Evolutionary conservation across 2,888 invertebrate species (phyloP).

Genomic region (Pachydiplax longipennis): DNA sequence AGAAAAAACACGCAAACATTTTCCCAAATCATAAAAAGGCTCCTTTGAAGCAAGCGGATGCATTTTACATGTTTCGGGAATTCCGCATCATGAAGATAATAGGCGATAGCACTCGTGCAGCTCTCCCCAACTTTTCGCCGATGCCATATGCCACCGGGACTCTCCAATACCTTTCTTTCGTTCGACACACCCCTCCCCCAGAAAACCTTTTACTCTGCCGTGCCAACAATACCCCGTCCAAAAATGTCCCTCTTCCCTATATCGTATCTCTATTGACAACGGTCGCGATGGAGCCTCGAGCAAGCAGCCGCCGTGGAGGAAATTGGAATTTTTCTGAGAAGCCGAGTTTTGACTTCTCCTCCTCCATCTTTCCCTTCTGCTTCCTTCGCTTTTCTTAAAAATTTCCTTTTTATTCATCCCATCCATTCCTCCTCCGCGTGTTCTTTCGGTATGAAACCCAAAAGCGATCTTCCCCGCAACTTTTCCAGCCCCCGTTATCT

Average conservation of each 20-base stretch:
- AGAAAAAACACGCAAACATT: neutral
- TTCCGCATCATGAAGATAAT: neutral
- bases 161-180: neutral
- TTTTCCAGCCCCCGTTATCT: neutral
- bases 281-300: constrained; percentile 7
- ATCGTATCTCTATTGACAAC: constrained; percentile 42
- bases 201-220: neutral
- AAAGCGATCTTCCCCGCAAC: neutral
- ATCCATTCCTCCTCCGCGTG: neutral
- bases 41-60: neutral
- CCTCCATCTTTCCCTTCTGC: neutral
- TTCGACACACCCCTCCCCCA: neutral
- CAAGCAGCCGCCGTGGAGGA: neutral
- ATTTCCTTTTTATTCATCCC: neutral
- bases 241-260: constrained; percentile 5
- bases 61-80: neutral
- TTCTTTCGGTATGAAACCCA: neutral
- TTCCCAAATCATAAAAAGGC: constrained; percentile 11
- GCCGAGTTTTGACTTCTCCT: constrained; percentile 37
- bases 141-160: constrained; percentile 7
- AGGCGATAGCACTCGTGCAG: neutral
- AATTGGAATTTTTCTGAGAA: constrained; percentile 34
- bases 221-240: neutral
- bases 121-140: neutral
- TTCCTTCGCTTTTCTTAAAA: constrained; percentile 27